Conservation (phyloP, 2,113 vertebrate genomes). For the Ailuropoda melanoleuca region DNA sequence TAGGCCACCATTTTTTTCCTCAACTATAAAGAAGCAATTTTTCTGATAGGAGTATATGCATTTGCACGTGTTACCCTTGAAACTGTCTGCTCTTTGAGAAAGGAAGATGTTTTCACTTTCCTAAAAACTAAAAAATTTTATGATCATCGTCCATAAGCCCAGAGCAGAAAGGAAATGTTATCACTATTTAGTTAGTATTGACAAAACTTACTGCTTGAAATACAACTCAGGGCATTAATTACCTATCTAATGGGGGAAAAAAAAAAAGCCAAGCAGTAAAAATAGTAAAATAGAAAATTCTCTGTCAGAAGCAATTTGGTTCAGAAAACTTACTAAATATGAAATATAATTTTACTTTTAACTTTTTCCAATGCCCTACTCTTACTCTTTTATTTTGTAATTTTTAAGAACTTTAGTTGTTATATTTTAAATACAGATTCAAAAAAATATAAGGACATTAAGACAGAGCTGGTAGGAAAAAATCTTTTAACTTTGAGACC, state of each 20-base stretch:
- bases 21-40: conserved; percentile 7
- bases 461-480: not conserved
- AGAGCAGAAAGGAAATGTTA: conserved; percentile 30
- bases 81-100: conserved; percentile 28
- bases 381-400: not conserved
- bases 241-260: not conserved
- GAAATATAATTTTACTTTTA: conserved; percentile 21
- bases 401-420: not conserved
- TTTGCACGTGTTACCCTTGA: conserved; percentile 30
- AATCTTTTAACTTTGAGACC: not conserved
- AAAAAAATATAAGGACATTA: not conserved
- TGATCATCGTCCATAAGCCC: not conserved
- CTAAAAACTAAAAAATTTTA: conserved; percentile 54
- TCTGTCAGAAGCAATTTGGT: conserved; percentile 8
- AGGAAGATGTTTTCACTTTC: conserved; percentile 43
- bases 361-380: not conserved
- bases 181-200: conserved; percentile 63
- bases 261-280: not conserved
- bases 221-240: conserved; percentile 27
- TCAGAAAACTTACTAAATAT: conserved; percentile 21
- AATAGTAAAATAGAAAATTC: conserved; percentile 21
- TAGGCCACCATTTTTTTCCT: not conserved
- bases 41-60: not conserved
- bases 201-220: conserved; percentile 53
- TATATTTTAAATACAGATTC: not conserved